Conservation (phyloP, 2,888 invertebrate genomes). For the Pelosia muscerda region DNA sequence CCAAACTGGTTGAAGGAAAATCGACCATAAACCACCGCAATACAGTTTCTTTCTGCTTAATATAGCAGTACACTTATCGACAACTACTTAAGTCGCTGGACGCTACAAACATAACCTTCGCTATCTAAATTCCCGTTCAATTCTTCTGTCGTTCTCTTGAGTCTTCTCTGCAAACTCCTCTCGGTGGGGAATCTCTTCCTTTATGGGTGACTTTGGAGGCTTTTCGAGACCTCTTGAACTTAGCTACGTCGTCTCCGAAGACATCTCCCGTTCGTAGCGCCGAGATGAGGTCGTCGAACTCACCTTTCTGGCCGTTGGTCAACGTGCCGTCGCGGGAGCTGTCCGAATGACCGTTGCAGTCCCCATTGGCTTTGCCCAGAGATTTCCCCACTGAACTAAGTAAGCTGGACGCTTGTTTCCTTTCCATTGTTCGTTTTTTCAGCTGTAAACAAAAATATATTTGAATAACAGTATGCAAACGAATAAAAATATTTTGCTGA, state of each 20-base stretch:
- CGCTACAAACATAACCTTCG: slow-evolving; percentile 47
- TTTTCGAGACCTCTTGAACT: slow-evolving; percentile 88
- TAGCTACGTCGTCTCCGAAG: slow-evolving; percentile 98
- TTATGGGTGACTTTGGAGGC: slow-evolving; percentile 77
- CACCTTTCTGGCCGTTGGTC: slow-evolving; percentile 90
- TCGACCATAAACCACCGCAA: slow-evolving; percentile 19
- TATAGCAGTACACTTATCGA: slow-evolving; percentile 36
- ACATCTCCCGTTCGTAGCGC: slow-evolving; percentile 97
- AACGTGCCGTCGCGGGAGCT: slow-evolving; percentile 70
- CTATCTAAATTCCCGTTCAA: slow-evolving; percentile 56
- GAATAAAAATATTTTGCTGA: no score
- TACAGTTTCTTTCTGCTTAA: slow-evolving; percentile 28
- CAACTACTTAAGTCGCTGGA: slow-evolving; percentile 41
- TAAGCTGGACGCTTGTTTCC: slow-evolving; percentile 92
- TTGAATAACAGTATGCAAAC: no score
- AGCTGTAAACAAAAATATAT: slow-evolving; percentile 75
- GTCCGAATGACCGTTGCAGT: slow-evolving; percentile 86
- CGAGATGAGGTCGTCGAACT: slow-evolving; percentile 98
- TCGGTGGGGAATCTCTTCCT: slow-evolving; percentile 80
- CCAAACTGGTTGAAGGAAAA: slow-evolving; percentile 17
- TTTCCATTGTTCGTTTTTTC: slow-evolving; percentile 95
- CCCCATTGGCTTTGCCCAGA: slow-evolving; percentile 87
- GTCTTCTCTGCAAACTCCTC: slow-evolving; percentile 78
- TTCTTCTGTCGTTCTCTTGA: slow-evolving; percentile 82
- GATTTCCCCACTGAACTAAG: slow-evolving; percentile 92